Evolutionary conservation across 1,140 invertebrate genomes (phyloP), one percentile per base, ranked within the genome.

Genomic region (Forficula auricularia): DNA sequence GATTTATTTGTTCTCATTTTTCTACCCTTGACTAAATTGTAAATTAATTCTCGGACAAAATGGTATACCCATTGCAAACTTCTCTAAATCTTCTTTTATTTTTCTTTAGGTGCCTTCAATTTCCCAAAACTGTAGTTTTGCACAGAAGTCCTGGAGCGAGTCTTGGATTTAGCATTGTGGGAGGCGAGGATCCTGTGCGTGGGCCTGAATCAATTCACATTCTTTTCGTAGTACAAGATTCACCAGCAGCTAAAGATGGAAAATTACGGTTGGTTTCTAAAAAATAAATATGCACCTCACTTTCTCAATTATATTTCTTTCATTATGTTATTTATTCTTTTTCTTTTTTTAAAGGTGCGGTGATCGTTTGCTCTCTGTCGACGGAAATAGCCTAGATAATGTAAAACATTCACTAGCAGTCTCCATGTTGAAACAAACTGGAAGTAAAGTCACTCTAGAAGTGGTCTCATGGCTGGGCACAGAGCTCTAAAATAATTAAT

Each of bases 141-240:
- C 53, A 63, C 39, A 52, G 62, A 19, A 55, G 57, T 46, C 49
- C 57, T 13, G 53, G 45, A 31, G 59, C 59, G 16, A 63, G 59
- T 49, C 53, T 69, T 18, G 68, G 67, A 2, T 69, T 70, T 50
- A 65, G 65, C 20, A 61, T 70, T 31, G 65, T 67, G 3, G 68
- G 68, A 15, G 68, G 68, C 2, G 53, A 53, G 38, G 65, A 68
- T 46, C 60, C 59, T 36, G 52, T 57, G 31, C 55, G 60, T 35
- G 63, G 62, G 19, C 50, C 56, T 19, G 57, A 67, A 45, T 61
- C 66, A 9, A 61, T 70, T 40, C 64, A 65, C 51, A 60, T 70
- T 15, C 63, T 70, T 34, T 65, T 66, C 45, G 60, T 70, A 40
- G 64, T 69, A 4, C 56, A 57, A 20, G 60, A 63, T 15, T 66